Conservation (phyloP, 2,797 vertebrate species). For the Taenioides sp. region DNA sequence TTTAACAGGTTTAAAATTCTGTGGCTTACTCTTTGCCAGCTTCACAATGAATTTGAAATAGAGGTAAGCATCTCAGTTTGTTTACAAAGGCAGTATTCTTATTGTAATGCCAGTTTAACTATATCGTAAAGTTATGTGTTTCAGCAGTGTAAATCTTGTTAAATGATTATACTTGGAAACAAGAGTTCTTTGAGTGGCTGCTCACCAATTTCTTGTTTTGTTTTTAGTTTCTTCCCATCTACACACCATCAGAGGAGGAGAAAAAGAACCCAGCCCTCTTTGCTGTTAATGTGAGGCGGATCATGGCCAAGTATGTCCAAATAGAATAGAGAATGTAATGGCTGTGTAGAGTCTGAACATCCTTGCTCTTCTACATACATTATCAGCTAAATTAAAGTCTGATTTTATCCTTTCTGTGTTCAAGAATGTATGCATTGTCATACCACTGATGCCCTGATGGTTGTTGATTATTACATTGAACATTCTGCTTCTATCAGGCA, state of each 20-base stretch:
- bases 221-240: constrained; percentile 91
- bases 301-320: constrained; percentile 93
- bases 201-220: neutral
- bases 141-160: neutral
- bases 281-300: constrained; percentile 88
- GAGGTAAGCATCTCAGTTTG: constrained; percentile 81
- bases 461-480: neutral
- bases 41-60: constrained; percentile 92
- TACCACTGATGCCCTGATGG: neutral
- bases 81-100: neutral
- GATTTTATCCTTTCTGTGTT: neutral
- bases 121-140: neutral
- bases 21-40: constrained; percentile 95
- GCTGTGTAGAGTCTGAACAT: no score
- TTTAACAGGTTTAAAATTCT: constrained; percentile 89
- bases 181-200: neutral
- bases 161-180: neutral
- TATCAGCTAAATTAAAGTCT: no score
- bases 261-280: constrained; percentile 89
- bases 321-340: neutral
- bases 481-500: neutral
- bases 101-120: neutral
- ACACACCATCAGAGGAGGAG: constrained; percentile 93
- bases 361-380: no score
- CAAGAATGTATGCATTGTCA: neutral